Evolutionary conservation across 2,888 invertebrate species (phyloP), one percentile per base, ranked within the genome.

Genomic region (Cerastoderma edule): DNA sequence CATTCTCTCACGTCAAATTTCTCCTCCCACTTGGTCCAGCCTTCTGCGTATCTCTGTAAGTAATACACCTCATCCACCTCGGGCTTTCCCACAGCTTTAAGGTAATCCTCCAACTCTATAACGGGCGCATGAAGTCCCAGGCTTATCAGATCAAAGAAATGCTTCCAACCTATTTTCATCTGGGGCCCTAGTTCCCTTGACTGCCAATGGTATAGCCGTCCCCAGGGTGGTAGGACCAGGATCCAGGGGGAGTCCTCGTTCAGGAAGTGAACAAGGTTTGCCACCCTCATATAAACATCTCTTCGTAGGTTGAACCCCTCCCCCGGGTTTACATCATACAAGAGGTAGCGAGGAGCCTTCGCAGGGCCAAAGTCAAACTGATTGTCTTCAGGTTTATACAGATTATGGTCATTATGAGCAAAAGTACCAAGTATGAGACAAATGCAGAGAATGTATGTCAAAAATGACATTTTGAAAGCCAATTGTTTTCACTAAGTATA

Each of bases 261-360:
- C 68, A 97, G 94, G 75, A 95, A 94, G 35, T 95, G 94, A 0
- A 97, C 94, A 90, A 98, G 95, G 60, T 96, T 95, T 0, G 98
- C 98, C 88, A 98, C 94, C 85, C 99, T 95, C 94, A 99, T 96
- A 90, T 97, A 99, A 1, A 99, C 99, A 94, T 99, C 99, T 44
- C 99, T 94, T 22, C 98, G 94, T 78, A 99, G 94, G 94, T 99
- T 99, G 91, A 99, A 99, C 0, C 99, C 99, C 94, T 99, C 99
- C 0, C 96, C 96, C 2, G 96, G 96, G 94, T 99, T 99, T 0
- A 99, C 96, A 91, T 98, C 98, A 93, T 98, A 99, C 64, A 99
- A 94, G 69, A 99, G 93, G 89, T 96, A 97, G 88, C 96, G 67
- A 2, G 72, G 56, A 10, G 60, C 69, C 50, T 79, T 79, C 2